Evolutionary conservation across 1,140 invertebrate genomes (phyloP), one percentile per base, ranked within the genome.

Genomic region (Drosophila lini): DNA sequence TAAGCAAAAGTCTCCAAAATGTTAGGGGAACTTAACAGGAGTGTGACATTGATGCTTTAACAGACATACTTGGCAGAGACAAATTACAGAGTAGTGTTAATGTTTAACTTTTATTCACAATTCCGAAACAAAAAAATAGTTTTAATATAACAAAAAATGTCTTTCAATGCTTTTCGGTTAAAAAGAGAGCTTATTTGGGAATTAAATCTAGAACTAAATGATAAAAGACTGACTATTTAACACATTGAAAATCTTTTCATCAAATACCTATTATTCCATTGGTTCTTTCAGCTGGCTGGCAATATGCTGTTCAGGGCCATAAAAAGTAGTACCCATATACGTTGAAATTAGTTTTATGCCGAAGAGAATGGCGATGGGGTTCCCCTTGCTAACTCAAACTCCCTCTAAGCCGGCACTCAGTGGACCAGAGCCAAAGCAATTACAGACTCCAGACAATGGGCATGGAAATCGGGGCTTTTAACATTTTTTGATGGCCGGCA

Each of bases 401-500:
- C 42, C 70, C 45, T 25, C 45, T 53, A 80, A 80, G 57, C 69
- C 52, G 53, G 48, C 40, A 60, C 74, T 71, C 71, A 85, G 67
- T 78, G 78, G 79, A 65, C 41, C 47, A 57, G 76, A 69, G 56
- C 74, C 63, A 78, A 78, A 78, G 80, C 76, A 82, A 88, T 88
- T 88, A 82, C 80, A 58, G 63, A 50, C 63, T 40, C 76, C 76
- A 83, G 76, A 83, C 83, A 83, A 88, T 80, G 76, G 71, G 56
- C 56, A 86, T 83, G 80, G 67, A 82, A 86, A 65, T 86, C 76
- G 59, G 65, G 78, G 67, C 76, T 80, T 73, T 88, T 73, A 75
- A 80, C 80, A 83, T 78, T 78, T 67, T 78, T 88, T 82, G 83
- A 84, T 89, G 84, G 84, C 77, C 58, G 45, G 84, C 83, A 80